Evolutionary conservation across 2,797 vertebrate genomes (phyloP), one percentile per base, ranked within the genome.

Genomic region (Decapterus maruadsi): DNA sequence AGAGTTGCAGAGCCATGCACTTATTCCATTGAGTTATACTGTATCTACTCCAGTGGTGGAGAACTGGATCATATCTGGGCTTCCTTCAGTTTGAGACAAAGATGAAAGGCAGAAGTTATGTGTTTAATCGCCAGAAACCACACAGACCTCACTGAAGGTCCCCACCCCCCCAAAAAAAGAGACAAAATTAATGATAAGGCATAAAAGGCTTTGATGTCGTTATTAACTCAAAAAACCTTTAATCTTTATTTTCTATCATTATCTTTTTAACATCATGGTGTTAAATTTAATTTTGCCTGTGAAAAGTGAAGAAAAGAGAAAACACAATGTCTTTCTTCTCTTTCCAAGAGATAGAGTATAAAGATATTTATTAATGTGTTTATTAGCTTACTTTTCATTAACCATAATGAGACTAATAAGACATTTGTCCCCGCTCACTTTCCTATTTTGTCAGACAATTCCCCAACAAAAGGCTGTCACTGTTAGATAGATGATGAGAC

Each of bases 1-100:
- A 87, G 87, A 90, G 88, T 90, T 92, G 93, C 93, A 88, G 86
- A 93, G 89, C 79, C 73, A 46, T 63, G 86, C 91, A 94, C 51
- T 92, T 92, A 87, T 92, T 93, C 84, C 85, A 91, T 87, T 77
- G 88, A 91, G 85, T 92, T 91, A 93, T 67, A 64, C 78, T 45
- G 31, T 38, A 74, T 75, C 73, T 75, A 54, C 72, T 80, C 31
- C 70, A 48, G 57, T 55, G 54, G 60, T 77, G 79, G 55, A 77
- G 78, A 84, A 59, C 56, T 54, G 83, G 76, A 86, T 85, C 87
- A 83, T 77, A 83, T 87, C 79, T 75, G 9, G 40, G 50, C 60
- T 57, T 82, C 51, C 58, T 68, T 77, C 54, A 48, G 16, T 77
- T 60, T 62, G 46, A 83, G 62, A 75, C 81, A 56, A 79, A 81